A percentile compares a stretch with the other conserved stretches of the same genome.
Evolutionary conservation across 2,113 vertebrate species (phyloP).

Genomic region (Phoxinus phoxinus): DNA sequence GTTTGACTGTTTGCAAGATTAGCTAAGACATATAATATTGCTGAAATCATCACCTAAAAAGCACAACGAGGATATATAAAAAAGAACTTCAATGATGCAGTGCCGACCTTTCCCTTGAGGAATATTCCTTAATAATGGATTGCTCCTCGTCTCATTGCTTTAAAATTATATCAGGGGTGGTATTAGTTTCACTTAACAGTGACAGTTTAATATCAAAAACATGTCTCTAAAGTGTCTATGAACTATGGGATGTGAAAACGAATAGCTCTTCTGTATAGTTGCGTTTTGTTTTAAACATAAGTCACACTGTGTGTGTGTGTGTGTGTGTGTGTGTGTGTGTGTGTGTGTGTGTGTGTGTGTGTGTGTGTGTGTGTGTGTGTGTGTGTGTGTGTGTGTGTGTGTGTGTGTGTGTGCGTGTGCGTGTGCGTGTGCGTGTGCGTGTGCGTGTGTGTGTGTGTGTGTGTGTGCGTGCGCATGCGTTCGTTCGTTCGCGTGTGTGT

Average conservation of each 20-base stretch:
- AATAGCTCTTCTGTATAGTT: not conserved
- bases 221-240: not conserved
- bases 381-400: not conserved
- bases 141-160: not conserved
- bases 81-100: not conserved
- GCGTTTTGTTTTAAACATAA: not conserved
- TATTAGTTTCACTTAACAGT: not conserved
- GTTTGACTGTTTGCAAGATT: slow-evolving; percentile 9
- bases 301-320: not conserved
- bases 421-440: not conserved
- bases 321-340: not conserved
- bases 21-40: not conserved
- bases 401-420: not conserved
- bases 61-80: not conserved
- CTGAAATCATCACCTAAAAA: not conserved
- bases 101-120: not conserved
- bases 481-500: too few species aligned
- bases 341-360: not conserved
- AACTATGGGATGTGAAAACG: not conserved
- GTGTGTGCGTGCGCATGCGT: not conserved
- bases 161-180: not conserved
- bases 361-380: not conserved
- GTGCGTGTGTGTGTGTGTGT: not conserved
- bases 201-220: slow-evolving; percentile 9
- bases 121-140: not conserved